A percentile compares a stretch with the other conserved stretches of the same genome.
phyloP scores from a whole-genome alignment of 2,113 vertebrate genomes.

The Apaloderma vittatum region DNA sequence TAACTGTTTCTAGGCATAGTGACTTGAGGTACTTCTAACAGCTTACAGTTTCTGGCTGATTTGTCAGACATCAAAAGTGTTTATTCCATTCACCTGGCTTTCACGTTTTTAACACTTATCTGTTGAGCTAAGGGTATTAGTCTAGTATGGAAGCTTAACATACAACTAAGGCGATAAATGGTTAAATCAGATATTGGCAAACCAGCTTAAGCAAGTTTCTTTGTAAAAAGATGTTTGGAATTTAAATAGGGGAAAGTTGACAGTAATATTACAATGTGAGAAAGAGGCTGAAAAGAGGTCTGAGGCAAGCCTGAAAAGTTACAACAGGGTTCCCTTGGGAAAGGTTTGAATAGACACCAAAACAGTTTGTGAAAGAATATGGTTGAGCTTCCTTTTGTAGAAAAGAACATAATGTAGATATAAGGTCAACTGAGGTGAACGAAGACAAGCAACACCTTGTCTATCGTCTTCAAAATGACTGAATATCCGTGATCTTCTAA shows the following conservation, averaged over 20 bases:
- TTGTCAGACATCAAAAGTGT: neutral
- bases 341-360: neutral
- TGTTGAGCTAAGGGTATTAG: neutral
- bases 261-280: neutral
- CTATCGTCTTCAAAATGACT: neutral
- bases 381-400: neutral
- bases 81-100: neutral
- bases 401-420: neutral
- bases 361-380: neutral
- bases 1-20: neutral
- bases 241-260: neutral
- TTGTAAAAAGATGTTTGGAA: neutral
- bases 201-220: neutral
- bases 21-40: neutral
- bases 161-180: neutral
- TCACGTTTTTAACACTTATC: neutral
- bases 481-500: neutral
- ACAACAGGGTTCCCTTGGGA: neutral
- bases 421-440: neutral
- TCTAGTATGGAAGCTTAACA: neutral
- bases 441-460: neutral
- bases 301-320: neutral
- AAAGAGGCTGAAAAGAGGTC: slow-evolving; percentile 1
- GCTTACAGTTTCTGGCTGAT: neutral
- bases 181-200: slow-evolving; percentile 10